Percentiles rank a stretch among this genome's conserved stretches.
Evolutionary conservation across 2,797 vertebrate species (phyloP).

Genomic region (Nannoperca australis): DNA sequence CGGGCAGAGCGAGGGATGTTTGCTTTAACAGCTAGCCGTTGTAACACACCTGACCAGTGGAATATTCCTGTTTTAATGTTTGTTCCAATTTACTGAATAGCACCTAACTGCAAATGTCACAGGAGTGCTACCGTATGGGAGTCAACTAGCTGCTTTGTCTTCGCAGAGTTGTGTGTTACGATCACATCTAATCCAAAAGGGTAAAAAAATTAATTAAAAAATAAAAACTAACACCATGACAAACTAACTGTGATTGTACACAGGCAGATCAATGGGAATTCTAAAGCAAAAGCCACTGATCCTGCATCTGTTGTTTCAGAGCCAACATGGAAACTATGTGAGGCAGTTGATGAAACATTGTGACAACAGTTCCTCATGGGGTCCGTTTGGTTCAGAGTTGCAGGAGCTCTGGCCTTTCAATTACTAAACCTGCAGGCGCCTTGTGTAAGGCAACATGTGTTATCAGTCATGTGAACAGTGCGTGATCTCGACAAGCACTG

Average conservation of each 20-base stretch:
- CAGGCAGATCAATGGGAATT: slow-evolving; percentile 39
- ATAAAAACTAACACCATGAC: not conserved
- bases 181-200: slow-evolving; percentile 20
- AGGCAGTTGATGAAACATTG: slow-evolving; percentile 55
- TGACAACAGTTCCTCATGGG: slow-evolving; percentile 64
- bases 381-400: slow-evolving; percentile 43
- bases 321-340: slow-evolving; percentile 70
- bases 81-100: not conserved
- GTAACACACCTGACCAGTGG: not conserved
- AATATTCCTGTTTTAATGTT: slow-evolving; percentile 1
- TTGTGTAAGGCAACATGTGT: slow-evolving; percentile 54
- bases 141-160: not conserved
- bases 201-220: not conserved
- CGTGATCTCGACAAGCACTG: slow-evolving; percentile 18
- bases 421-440: slow-evolving; percentile 49
- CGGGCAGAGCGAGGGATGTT: not conserved
- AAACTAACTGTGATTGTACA: slow-evolving; percentile 26
- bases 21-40: not conserved
- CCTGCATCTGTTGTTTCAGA: slow-evolving; percentile 51
- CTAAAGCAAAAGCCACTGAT: slow-evolving; percentile 46
- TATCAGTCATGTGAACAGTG: slow-evolving; percentile 54
- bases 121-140: not conserved
- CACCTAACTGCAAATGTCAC: slow-evolving; percentile 3
- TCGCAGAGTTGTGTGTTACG: not conserved
- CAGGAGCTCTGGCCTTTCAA: slow-evolving; percentile 41